Evolutionary conservation across 1,140 invertebrate genomes (phyloP).

Genomic region (Cepaea nemoralis): DNA sequence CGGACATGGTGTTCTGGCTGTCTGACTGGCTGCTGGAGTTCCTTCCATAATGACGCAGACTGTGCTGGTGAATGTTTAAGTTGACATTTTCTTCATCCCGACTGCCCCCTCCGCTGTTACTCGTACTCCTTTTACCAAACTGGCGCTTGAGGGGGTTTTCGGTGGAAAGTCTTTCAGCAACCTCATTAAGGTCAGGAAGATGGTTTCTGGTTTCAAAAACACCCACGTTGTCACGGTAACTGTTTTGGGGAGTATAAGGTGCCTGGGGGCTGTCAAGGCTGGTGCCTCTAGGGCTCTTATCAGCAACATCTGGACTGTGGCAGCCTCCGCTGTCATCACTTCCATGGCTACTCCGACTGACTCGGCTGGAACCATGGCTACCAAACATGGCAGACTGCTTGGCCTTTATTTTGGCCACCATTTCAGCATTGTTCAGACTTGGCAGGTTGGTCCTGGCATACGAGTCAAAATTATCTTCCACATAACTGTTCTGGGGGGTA

Average conservation of each 20-base stretch:
- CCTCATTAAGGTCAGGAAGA: conserved; percentile 41
- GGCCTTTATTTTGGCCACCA: conserved; percentile 59
- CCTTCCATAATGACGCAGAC: background rate
- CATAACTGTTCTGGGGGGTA: conserved; percentile 63
- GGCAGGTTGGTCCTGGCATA: conserved; percentile 54
- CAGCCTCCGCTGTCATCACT: conserved; percentile 25
- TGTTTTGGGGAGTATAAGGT: conserved; percentile 52
- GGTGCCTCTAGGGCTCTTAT: background rate
- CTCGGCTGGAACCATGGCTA: conserved; percentile 14
- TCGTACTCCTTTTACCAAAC: conserved; percentile 7
- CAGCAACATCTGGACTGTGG: conserved; percentile 28
- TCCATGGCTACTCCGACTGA: conserved; percentile 21
- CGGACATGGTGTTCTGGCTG: conserved; percentile 42
- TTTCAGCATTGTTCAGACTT: conserved; percentile 66
- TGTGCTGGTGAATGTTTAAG: background rate
- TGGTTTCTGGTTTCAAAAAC: background rate
- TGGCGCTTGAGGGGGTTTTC: background rate
- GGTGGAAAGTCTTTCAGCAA: conserved; percentile 36
- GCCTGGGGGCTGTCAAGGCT: conserved; percentile 30
- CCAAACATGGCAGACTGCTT: conserved; percentile 56
- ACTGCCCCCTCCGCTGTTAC: conserved; percentile 14
- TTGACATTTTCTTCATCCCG: conserved; percentile 21
- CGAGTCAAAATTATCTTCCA: conserved; percentile 47
- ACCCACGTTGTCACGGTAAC: conserved; percentile 40
- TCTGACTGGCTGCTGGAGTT: conserved; percentile 39